These are phyloP conservation scores for Misgurnus anguillicaudatus DNA, from an alignment of 2,113 vertebrate genomes.

Conservation along the genomic window DNA sequence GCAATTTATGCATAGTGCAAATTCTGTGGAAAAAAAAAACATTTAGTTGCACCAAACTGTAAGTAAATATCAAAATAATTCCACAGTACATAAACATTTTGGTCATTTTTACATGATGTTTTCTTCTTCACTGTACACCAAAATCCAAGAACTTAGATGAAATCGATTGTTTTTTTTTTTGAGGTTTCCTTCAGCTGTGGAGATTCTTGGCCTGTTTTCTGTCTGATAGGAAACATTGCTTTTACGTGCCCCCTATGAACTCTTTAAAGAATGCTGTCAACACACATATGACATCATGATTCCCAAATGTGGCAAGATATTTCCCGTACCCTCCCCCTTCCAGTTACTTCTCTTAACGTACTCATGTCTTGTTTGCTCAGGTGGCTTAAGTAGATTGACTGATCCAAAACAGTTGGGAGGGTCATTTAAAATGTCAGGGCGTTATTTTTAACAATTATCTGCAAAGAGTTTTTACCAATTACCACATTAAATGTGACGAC, in stretches of 20 bases:
- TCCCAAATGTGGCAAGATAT: slow-evolving; percentile 18
- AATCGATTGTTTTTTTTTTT: background rate
- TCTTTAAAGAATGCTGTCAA: background rate
- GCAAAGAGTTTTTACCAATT: slow-evolving; percentile 46
- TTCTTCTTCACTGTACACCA: background rate
- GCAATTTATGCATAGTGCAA: background rate
- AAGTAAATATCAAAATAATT: background rate
- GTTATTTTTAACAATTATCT: slow-evolving; percentile 67
- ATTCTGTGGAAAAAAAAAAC: background rate
- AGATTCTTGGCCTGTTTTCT: slow-evolving; percentile 11
- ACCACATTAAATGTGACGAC: background rate
- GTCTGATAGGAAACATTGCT: background rate
- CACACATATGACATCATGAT: slow-evolving; percentile 10
- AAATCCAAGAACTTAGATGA: background rate
- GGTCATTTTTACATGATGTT: too few species aligned
- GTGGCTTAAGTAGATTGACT: slow-evolving; percentile 70
- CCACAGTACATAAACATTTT: background rate
- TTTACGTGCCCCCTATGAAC: background rate
- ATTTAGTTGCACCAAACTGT: background rate
- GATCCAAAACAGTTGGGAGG: slow-evolving; percentile 54
- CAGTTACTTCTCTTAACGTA: slow-evolving; percentile 3
- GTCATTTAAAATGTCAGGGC: slow-evolving; percentile 55
- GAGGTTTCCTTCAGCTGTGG: background rate
- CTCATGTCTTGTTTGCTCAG: slow-evolving; percentile 71
- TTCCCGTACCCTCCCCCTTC: slow-evolving; percentile 25